Evolutionary conservation across 2,113 vertebrate genomes (phyloP).

Genomic region (Plestiodon gilberti): DNA sequence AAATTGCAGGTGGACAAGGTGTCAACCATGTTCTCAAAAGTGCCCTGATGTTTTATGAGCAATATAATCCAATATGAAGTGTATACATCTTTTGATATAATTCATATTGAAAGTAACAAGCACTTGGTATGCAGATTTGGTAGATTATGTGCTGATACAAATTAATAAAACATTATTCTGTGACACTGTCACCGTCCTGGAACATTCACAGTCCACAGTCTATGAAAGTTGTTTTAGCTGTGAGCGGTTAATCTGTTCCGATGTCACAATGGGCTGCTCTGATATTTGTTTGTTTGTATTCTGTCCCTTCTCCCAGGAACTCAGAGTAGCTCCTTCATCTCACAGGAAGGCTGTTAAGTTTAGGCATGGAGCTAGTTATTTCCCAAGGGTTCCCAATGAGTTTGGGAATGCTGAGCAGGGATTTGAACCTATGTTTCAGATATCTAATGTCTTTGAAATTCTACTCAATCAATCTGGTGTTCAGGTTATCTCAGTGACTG

Average conservation of each 20-base stretch:
- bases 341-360: background rate
- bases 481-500: no score
- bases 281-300: background rate
- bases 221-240: background rate
- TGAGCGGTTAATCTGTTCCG: background rate
- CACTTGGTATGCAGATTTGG: constrained; percentile 49
- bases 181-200: background rate
- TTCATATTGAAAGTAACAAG: constrained; percentile 54
- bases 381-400: background rate
- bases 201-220: background rate
- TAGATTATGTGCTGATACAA: constrained; percentile 16
- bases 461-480: background rate
- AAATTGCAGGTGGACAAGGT: constrained; percentile 63
- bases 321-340: background rate
- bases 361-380: background rate
- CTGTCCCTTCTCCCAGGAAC: background rate
- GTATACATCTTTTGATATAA: constrained; percentile 56
- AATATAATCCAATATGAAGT: constrained; percentile 37
- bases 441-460: background rate
- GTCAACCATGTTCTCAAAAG: constrained; percentile 58
- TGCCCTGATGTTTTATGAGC: constrained; percentile 54
- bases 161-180: constrained; percentile 11
- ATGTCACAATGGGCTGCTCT: background rate
- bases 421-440: background rate
- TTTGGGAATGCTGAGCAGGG: background rate